Evolutionary conservation across 2,113 vertebrate species (phyloP), one percentile per base, ranked within the genome.

Genomic region (Passerina amoena): DNA sequence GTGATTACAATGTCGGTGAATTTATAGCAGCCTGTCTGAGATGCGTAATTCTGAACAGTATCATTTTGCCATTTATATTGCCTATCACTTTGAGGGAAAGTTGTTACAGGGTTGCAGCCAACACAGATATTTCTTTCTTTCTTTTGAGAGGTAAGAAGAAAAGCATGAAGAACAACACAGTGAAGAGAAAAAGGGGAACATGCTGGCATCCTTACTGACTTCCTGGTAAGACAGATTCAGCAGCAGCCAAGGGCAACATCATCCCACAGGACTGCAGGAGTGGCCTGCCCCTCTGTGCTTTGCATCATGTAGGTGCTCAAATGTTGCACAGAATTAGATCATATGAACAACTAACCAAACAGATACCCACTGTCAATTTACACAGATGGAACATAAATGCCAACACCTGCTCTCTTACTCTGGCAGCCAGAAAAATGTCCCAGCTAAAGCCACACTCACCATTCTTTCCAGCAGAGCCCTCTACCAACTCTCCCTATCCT

Each of bases 51-150:
- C 76, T 83, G 64, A 91, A 78, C n/a, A 91, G 13, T 71, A 88
- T 73, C 8, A 93, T 81, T 97, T 88, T 82, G 68, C 44, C 85
- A 82, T 81, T 95, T 90, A 81, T 82, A 86, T 79, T 83, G 71
- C 47, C 82, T 86, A 78, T 83, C 60, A 68, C 76, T 94, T 94
- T 75, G 84, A 76, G 31, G 23, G 38, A 91, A 85, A 88, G 87
- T 51, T 88, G 68, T 80, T 93, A 86, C 71, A 88, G 73, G 37
- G 68, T 57, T 80, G 71, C 31, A 88, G 90, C 68, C 93, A 90
- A 83, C 60, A 88, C n/a, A 92, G 68, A 53, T 71, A 76, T 45
- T 95, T 88, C 23, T 73, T 97, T 78, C 57, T 82, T 85, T 72
- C 18, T 53, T 94, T 79, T 87, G 45, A 75, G 61, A 92, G 19